A percentile compares a stretch with the other conserved stretches of the same genome.
These are phyloP conservation scores for Morbakka virulenta DNA, from an alignment of 30 jellyfish, hydroid and myxozoan genomes.

Conservation along the genomic window DNA sequence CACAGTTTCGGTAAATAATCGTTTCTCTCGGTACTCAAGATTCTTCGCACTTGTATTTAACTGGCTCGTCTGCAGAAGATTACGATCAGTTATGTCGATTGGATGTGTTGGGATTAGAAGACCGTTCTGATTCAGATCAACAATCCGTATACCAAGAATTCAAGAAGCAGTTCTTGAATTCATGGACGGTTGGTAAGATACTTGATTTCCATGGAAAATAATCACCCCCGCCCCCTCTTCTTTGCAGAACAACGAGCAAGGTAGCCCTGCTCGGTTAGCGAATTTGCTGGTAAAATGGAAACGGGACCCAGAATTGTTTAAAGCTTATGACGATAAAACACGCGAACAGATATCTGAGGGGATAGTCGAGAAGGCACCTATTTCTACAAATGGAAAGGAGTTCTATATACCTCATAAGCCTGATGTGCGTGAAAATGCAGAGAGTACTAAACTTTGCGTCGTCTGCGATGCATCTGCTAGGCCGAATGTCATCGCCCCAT, in stretches of 20 bases:
- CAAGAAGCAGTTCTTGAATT: too few species aligned
- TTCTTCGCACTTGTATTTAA: neutral
- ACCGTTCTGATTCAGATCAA: conserved; percentile 22
- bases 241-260: neutral
- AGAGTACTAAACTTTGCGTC: too few species aligned
- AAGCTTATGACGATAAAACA: too few species aligned
- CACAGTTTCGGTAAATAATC: conserved; percentile 52
- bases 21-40: conserved; percentile 20
- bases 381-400: too few species aligned
- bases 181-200: neutral
- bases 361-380: too few species aligned
- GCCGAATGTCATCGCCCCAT: too few species aligned
- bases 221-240: neutral
- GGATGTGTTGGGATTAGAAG: conserved; percentile 54
- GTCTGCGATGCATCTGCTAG: too few species aligned
- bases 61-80: conserved; percentile 7
- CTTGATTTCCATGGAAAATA: neutral
- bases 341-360: too few species aligned
- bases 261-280: neutral
- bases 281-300: neutral
- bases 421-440: too few species aligned
- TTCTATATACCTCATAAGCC: too few species aligned
- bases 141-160: neutral
- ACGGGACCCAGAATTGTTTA: too few species aligned
- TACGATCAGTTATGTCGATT: conserved; percentile 33